Base-by-base conservation (phyloP, 2,113 vertebrate genomes). In the Dipodomys merriami region DNA sequence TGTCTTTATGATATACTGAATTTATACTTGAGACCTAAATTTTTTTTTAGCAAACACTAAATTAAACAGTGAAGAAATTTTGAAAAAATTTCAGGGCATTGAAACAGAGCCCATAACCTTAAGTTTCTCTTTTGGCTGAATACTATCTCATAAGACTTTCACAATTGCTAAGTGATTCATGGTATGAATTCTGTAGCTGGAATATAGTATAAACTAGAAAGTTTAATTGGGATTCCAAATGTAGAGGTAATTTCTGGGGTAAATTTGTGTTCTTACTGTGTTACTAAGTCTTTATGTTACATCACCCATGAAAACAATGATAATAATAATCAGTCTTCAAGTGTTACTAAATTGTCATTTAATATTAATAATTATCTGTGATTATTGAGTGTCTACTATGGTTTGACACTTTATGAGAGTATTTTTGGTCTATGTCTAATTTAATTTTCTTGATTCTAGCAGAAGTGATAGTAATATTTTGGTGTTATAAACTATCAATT, bases 401-500 rank as follows among this genome's bases (percentile, higher is more conserved):
- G 10, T 49, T 35, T 69, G 72, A 79, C 79, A 83, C 33, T 82
- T 91, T 72, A 62, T 33, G 65, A 92, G 44, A 16, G 39, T 53
- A 77, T 44, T 88, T 88, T 81, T 69, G 10, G 30, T 94, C n/a
- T 39, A 80, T 86, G 71, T 33, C n/a, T 86, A 85, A 88, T 86
- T 95, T 90, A 69, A 90, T 85, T 94, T 94, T 90, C 44, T 18
- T 53, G 84, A 35, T 27, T 94, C 10, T 72, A 91, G 67, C 33
- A 85, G 77, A 96, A 94, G 27, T 25, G 30, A 80, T 74, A 73
- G 39, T 89, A 60, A 80, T 88, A 94, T 94, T 91, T 94, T 83
- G 83, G 64, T 86, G 7, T 77, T 92, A 83, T 4, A 94, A 83
- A 90, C 90, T 90, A 85, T 49, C 30, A 90, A 0, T 90, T 72